A percentile compares a stretch with the other conserved stretches of the same genome.
Evolutionary conservation across 2,888 invertebrate genomes (phyloP).

Genomic region (Amiota minor): DNA sequence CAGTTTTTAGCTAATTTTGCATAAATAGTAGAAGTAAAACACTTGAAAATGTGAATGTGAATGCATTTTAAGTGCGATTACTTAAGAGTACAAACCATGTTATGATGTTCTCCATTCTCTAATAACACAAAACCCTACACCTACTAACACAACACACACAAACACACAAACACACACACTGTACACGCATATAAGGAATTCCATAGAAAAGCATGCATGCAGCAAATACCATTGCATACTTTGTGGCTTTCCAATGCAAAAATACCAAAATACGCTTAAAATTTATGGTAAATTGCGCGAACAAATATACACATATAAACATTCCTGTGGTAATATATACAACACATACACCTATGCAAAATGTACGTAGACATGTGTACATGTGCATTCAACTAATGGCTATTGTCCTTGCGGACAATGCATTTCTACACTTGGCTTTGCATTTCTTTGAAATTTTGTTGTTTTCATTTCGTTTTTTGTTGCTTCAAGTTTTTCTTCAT

Average conservation of each 20-base stretch:
- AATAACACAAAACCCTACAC: too few relatives aligned
- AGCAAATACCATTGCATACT: constrained; percentile 60
- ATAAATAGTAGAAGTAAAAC: too few relatives aligned
- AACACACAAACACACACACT: too few relatives aligned
- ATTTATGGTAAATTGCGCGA: constrained; percentile 60
- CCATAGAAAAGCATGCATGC: constrained; percentile 32
- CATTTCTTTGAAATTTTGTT: too few relatives aligned
- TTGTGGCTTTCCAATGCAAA: constrained; percentile 59
- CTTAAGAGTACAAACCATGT: too few relatives aligned
- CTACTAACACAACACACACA: too few relatives aligned
- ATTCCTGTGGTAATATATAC: not conserved
- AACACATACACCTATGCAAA: not conserved
- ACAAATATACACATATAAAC: constrained; percentile 15
- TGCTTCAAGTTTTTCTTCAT: not conserved
- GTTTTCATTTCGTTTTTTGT: too few relatives aligned
- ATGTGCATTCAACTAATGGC: not conserved
- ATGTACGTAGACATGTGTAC: not conserved
- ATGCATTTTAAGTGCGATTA: too few relatives aligned
- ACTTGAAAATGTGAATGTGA: too few relatives aligned
- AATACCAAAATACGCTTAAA: constrained; percentile 15
- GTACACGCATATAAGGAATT: not conserved
- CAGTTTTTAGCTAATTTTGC: too few relatives aligned
- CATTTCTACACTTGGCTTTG: not conserved
- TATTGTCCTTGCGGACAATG: constrained; percentile 48
- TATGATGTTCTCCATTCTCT: too few relatives aligned